Conservation (phyloP, 2,113 vertebrate species). For the Promerops cafer region DNA sequence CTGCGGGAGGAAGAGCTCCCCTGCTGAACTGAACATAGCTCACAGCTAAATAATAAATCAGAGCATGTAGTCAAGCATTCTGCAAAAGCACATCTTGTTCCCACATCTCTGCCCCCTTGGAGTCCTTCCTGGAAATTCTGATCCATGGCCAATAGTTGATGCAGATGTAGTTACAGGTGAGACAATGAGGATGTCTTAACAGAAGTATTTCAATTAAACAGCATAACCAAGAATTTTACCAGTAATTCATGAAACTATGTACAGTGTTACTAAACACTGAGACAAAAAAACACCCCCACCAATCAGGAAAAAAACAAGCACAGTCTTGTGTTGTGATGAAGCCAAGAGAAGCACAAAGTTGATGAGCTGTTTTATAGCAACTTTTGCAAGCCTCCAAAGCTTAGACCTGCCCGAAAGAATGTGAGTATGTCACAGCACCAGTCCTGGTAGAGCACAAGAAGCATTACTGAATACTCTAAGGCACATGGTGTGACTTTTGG, state of each 20-base stretch:
- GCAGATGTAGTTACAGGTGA: not conserved
- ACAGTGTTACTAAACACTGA: not conserved
- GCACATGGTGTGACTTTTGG: no score
- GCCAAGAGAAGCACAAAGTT: not conserved
- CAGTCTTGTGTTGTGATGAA: not conserved
- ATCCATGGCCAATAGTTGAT: not conserved
- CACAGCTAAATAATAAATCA: constrained; percentile 77
- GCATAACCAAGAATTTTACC: not conserved
- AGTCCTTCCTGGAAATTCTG: not conserved
- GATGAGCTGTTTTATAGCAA: not conserved
- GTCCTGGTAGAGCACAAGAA: not conserved
- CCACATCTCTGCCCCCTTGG: not conserved
- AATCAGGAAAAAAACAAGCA: not conserved
- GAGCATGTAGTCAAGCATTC: constrained; percentile 32
- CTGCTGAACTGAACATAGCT: constrained; percentile 67
- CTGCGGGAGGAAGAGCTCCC: constrained; percentile 58
- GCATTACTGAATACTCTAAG: not conserved
- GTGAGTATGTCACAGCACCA: not conserved
- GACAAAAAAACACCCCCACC: not conserved
- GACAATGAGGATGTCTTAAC: not conserved
- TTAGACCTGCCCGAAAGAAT: not conserved
- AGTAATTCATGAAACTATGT: not conserved
- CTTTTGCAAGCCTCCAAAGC: not conserved
- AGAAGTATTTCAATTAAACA: not conserved
- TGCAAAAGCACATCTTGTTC: constrained; percentile 22